Evolutionary conservation across 1,140 invertebrate species (phyloP), one percentile per base, ranked within the genome.

Genomic region (Drosophila punjabiensis): DNA sequence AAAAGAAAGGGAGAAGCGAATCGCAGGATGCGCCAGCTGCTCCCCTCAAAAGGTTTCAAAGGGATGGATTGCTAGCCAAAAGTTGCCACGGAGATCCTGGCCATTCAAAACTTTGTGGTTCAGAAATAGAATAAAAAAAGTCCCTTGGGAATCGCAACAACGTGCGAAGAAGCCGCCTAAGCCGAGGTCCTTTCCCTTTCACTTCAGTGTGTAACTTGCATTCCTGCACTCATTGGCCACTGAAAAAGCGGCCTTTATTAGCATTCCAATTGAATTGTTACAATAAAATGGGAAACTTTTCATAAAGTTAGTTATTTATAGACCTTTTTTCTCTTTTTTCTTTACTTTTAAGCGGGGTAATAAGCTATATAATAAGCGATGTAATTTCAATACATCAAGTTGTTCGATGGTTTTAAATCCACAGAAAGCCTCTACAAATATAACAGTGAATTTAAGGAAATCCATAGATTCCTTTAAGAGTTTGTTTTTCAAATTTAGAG

Each of bases 61-160:
- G 69, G 50, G 69, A 61, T 33, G 70, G 68, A 52, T 61, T 35
- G 20, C 37, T 24, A 53, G 53, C 68, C 37, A 5, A 74, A 74
- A 74, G 70, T 74, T 74, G 70, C 70, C 70, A 74, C 45, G 70
- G 70, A 20, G 70, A 74, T 74, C 45, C 63, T 13, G 43, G 45
- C 35, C n/a, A 43, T 73, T 74, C 30, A 74, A 74, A 66, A 56
- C n/a, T 69, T 60, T 30, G 67, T 74, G 70, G 70, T 43, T 28
- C 45, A 53, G 11, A 74, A 62, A 69, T 69, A 71, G 39, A 71
- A 70, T 18, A 16, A 45, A 45, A 39, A 48, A 45, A 39, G 32
- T 68, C 66, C 65, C n/a, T 33, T 56, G 39, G 50, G 13, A 53
- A 69, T 56, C n/a, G 30, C 52, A 11, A 20, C 67, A 55, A 65